phyloP scores from a whole-genome alignment of 1,140 invertebrate genomes.

The Leptestheria dahalacensis region DNA sequence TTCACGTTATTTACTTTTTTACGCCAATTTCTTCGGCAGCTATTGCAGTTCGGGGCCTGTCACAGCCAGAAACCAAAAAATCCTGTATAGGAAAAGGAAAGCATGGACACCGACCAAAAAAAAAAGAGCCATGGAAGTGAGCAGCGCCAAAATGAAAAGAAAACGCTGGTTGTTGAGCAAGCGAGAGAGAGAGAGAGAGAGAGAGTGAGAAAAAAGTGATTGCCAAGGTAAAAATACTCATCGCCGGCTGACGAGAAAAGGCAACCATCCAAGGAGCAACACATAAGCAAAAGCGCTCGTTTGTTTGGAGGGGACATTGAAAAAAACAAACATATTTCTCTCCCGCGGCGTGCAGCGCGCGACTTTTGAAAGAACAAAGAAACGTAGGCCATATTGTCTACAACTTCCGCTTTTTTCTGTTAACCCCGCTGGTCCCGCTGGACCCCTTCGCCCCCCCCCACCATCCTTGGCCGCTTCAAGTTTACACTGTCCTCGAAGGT shows the following conservation, averaged over 20 bases:
- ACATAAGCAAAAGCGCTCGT: background rate
- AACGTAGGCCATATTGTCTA: background rate
- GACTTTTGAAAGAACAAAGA: background rate
- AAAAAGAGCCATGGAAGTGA: too few species aligned
- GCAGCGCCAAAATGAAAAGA: too few species aligned
- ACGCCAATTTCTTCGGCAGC: background rate
- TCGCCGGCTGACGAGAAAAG: background rate
- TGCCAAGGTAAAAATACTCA: background rate
- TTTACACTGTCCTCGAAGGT: too few species aligned
- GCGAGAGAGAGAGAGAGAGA: background rate
- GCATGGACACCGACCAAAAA: too few species aligned
- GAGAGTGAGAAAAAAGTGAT: background rate
- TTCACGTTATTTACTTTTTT: background rate
- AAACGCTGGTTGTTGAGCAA: too few species aligned
- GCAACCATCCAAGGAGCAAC: background rate
- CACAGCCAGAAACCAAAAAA: background rate
- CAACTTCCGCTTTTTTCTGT: background rate
- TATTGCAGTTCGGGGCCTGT: too few species aligned
- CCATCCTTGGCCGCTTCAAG: too few species aligned
- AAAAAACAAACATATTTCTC: background rate
- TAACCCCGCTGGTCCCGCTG: too few species aligned
- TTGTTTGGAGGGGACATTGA: background rate
- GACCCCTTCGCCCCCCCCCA: too few species aligned
- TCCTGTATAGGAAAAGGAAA: too few species aligned
- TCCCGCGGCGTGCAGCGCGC: too few species aligned